phyloP scores from a whole-genome alignment of 2,888 invertebrate genomes.

The Platerodrilus igneus region DNA sequence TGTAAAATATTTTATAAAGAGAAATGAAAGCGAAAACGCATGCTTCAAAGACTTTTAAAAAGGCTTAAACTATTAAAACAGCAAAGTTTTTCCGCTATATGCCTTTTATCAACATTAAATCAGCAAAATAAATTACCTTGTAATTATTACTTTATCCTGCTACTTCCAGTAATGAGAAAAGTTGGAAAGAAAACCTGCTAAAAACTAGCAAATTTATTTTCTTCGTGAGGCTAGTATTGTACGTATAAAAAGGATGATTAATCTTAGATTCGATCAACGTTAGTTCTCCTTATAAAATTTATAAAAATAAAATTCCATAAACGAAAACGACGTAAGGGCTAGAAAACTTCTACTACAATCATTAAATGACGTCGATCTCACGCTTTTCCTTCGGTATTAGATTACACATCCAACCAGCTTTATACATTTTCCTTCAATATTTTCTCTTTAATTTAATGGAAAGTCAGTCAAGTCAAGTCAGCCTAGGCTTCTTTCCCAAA shows the following conservation, averaged over 20 bases:
- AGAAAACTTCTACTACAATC: slow-evolving; percentile 24
- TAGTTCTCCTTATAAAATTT: no score
- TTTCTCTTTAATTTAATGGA: slow-evolving; percentile 23
- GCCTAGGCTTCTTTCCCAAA: slow-evolving; percentile 20
- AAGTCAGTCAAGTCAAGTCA: no score
- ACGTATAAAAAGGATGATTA: slow-evolving; percentile 18
- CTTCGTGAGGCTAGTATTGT: slow-evolving; percentile 30
- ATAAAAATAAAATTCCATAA: no score
- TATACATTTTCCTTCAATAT: slow-evolving; percentile 25
- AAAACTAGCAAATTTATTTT: slow-evolving; percentile 41
- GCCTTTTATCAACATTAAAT: no score
- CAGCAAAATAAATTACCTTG: no score
- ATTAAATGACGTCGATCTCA: slow-evolving; percentile 26
- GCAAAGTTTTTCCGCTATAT: no score
- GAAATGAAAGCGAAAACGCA: no score
- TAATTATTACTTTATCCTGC: slow-evolving; percentile 33
- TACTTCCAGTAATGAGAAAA: slow-evolving; percentile 41
- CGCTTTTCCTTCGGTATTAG: slow-evolving; percentile 25
- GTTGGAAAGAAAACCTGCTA: slow-evolving; percentile 40
- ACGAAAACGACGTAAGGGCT: no score
- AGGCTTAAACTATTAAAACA: no score
- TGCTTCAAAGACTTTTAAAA: no score
- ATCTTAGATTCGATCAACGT: no score
- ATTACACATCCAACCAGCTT: slow-evolving; percentile 24
- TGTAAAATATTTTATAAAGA: no score